Percentiles rank a stretch among this genome's conserved stretches.
phyloP scores from a whole-genome alignment of 2,888 invertebrate species.

The Ormyrus rosae region DNA sequence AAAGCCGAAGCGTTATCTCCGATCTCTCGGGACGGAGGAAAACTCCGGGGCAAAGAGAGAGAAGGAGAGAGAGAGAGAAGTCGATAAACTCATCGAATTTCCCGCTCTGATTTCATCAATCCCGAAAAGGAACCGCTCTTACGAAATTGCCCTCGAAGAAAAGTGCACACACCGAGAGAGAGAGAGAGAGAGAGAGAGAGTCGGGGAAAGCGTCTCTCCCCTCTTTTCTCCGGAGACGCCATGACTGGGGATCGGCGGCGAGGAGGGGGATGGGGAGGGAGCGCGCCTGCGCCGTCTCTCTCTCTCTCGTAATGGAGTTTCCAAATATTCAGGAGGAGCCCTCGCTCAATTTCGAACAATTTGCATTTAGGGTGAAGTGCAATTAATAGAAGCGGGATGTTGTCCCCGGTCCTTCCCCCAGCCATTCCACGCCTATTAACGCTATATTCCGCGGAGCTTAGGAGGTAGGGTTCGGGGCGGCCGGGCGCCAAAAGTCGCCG shows the following conservation, averaged over 20 bases:
- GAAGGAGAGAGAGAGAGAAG: neutral
- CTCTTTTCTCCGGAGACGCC: no score
- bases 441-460: conserved; percentile 73
- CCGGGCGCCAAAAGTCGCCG: conserved; percentile 32
- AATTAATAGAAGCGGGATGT: conserved; percentile 75
- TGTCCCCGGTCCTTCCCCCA: conserved; percentile 63
- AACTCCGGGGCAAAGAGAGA: no score
- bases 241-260: no score
- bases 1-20: neutral
- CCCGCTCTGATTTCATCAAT: conserved; percentile 18
- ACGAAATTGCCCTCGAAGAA: no score
- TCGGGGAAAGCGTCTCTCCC: no score
- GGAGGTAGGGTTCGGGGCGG: conserved; percentile 43
- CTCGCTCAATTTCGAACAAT: conserved; percentile 76
- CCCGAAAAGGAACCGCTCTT: neutral
- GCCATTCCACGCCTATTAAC: conserved; percentile 75
- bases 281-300: conserved; percentile 14
- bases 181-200: no score
- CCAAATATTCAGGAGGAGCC: conserved; percentile 75
- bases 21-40: neutral
- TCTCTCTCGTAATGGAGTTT: conserved; percentile 73
- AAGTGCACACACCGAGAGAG: no score
- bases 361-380: conserved; percentile 76
- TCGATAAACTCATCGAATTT: conserved; percentile 32
- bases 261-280: no score